These are phyloP conservation scores for Elephantulus edwardii DNA, from an alignment of 2,113 vertebrate species.

Conservation along the genomic window DNA sequence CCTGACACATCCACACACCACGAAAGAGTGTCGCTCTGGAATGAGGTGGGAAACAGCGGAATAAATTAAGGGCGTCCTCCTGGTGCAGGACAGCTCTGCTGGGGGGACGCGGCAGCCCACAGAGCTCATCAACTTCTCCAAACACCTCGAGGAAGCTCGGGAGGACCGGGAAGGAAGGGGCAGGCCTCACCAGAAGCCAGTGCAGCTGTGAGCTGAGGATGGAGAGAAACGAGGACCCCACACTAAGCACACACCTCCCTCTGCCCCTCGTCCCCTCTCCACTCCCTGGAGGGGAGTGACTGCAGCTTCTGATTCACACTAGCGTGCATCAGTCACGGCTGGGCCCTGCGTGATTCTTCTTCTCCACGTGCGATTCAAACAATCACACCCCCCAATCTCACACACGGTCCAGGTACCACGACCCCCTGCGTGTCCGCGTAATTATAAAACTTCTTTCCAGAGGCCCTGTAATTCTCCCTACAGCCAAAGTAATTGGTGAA, in stretches of 20 bases:
- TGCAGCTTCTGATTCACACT: not conserved
- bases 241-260: not conserved
- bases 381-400: slow-evolving; percentile 39
- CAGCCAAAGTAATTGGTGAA: slow-evolving; percentile 63
- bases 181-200: not conserved
- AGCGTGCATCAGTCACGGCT: slow-evolving; percentile 48
- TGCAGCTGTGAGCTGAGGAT: not conserved
- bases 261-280: not conserved
- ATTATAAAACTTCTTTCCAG: slow-evolving; percentile 64
- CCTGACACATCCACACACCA: slow-evolving; percentile 64
- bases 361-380: slow-evolving; percentile 31
- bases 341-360: slow-evolving; percentile 37
- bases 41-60: slow-evolving; percentile 31
- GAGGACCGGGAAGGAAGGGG: not conserved
- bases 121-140: not conserved
- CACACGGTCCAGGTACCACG: slow-evolving; percentile 2
- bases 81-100: slow-evolving; percentile 42
- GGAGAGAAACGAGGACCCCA: not conserved
- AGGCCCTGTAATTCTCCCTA: slow-evolving; percentile 66
- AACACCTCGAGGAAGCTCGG: not conserved
- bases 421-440: slow-evolving; percentile 49
- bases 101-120: not conserved
- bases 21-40: slow-evolving; percentile 50
- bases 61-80: slow-evolving; percentile 54
- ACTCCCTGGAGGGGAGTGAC: not conserved